A percentile compares a stretch with the other conserved stretches of the same genome.
These are phyloP conservation scores for Temnothorax unifasciatus DNA, from an alignment of 2,888 invertebrate genomes.

Conservation along the genomic window DNA sequence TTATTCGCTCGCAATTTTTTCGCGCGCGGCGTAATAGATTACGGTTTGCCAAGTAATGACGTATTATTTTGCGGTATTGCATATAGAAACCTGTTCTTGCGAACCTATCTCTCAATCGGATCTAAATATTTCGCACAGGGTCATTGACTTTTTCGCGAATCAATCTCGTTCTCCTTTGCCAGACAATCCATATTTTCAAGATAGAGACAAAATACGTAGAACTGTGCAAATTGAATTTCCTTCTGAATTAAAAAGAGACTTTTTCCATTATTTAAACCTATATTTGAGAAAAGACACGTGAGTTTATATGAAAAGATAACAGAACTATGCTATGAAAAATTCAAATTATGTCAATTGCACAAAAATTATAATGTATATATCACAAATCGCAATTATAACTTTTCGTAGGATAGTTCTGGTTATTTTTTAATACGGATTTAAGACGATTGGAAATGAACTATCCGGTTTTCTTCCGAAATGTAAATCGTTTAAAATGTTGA, in stretches of 20 bases:
- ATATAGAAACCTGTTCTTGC: constrained; percentile 18
- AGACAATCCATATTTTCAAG: neutral
- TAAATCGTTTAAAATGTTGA: neutral
- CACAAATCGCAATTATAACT: neutral
- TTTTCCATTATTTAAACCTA: neutral
- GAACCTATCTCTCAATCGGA: constrained; percentile 9
- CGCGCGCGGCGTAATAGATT: constrained; percentile 10
- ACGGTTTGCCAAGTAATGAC: neutral
- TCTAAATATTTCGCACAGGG: constrained; percentile 25
- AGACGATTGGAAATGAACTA: neutral
- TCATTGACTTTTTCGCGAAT: constrained; percentile 18
- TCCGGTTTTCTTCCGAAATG: neutral
- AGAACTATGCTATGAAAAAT: neutral
- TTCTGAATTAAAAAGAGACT: neutral
- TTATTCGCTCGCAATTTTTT: neutral
- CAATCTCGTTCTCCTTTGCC: neutral
- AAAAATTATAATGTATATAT: neutral
- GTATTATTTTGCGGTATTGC: constrained; percentile 30
- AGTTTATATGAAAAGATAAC: neutral
- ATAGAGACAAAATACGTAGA: neutral
- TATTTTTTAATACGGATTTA: neutral
- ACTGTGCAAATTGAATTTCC: neutral
- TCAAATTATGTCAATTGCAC: neutral
- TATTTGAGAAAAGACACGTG: neutral
- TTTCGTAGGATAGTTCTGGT: neutral